Base-by-base conservation (phyloP, 2,113 vertebrate genomes). In the Syrrhaptes paradoxus region DNA sequence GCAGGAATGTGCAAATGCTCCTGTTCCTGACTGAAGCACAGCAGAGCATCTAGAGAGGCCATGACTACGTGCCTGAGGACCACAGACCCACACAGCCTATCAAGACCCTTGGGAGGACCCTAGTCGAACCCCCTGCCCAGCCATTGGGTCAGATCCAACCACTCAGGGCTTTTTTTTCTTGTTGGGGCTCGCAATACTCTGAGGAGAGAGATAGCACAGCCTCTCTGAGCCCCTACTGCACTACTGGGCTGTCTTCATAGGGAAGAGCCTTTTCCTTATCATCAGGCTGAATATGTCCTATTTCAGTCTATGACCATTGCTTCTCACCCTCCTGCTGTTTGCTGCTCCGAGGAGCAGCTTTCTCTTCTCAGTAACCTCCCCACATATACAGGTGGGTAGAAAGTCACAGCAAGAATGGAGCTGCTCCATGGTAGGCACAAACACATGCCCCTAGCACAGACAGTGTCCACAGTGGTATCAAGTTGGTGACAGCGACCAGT, bases 321-420 rank as follows among this genome's bases (percentile, higher is more conserved):
- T 25, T 71, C 36, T 49, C 43, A 67, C 13, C 6, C 6, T 65
- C 32, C 34, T 48, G 67, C 34, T 72, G 12, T 80, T 55, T 34
- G 32, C n/a, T 74, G 29, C n/a, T 80, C 34, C 34, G 22, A 70
- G 32, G 15, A 89, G 19, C 43, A 71, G 8, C 15, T 65, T 32
- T 38, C 9, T 65, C 43, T 62, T 90, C 59, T 84, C 46, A 14
- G 24, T 34, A 66, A 45, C 36, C 9, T 70, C n/a, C 22, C 77
- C 17, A 24, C 7, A 29, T 29, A 11, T 38, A n/a, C 0, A 5
- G 1, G 13, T 55, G 28, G 24, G 21, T 48, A 85, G 16, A 21
- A 73, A 29, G 28, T 7, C 38, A 28, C 7, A 31, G 20, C 19
- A 24, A 62, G 46, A 74, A n/a, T 0, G 0, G 12, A 2, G 4